Evolutionary conservation across 1,140 invertebrate genomes (phyloP).

Genomic region (Globodera rostochiensis): DNA sequence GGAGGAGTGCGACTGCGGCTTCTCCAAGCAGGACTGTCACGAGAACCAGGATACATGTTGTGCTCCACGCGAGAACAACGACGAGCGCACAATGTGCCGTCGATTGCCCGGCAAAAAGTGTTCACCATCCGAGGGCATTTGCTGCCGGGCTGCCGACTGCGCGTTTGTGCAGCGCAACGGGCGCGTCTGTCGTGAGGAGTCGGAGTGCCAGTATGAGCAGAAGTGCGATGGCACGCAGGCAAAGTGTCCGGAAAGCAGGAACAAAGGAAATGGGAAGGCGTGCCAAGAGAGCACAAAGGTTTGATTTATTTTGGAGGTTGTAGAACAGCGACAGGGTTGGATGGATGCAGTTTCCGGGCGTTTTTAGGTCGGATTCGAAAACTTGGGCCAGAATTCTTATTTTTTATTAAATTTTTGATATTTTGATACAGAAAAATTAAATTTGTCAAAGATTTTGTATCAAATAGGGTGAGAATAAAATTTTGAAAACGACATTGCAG

Average conservation of each 20-base stretch:
- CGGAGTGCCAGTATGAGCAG: slow-evolving; percentile 54
- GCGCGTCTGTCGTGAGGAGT: slow-evolving; percentile 59
- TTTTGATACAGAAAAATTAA: too few relatives aligned
- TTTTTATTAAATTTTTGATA: too few relatives aligned
- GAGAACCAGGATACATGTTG: slow-evolving; percentile 76
- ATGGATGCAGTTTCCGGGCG: too few relatives aligned
- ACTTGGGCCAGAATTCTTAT: too few relatives aligned
- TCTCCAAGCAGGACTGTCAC: slow-evolving; percentile 89
- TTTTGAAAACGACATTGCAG: background rate
- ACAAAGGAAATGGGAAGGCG: slow-evolving; percentile 77
- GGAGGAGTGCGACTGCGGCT: slow-evolving; percentile 98
- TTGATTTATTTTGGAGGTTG: background rate
- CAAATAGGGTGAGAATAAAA: too few relatives aligned
- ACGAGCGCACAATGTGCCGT: slow-evolving; percentile 75
- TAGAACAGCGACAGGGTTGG: background rate
- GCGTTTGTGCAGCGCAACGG: slow-evolving; percentile 69
- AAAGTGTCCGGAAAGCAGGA: slow-evolving; percentile 77
- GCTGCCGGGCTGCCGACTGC: slow-evolving; percentile 80
- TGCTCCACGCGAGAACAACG: slow-evolving; percentile 73
- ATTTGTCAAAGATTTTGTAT: too few relatives aligned
- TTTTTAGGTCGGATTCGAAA: too few relatives aligned
- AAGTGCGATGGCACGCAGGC: slow-evolving; percentile 73
- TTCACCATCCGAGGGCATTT: slow-evolving; percentile 93
- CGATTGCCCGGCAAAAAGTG: slow-evolving; percentile 79
- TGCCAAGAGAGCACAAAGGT: slow-evolving; percentile 69